Base-by-base conservation (phyloP, 1,140 invertebrate genomes). In the Lepidostoma basale region DNA sequence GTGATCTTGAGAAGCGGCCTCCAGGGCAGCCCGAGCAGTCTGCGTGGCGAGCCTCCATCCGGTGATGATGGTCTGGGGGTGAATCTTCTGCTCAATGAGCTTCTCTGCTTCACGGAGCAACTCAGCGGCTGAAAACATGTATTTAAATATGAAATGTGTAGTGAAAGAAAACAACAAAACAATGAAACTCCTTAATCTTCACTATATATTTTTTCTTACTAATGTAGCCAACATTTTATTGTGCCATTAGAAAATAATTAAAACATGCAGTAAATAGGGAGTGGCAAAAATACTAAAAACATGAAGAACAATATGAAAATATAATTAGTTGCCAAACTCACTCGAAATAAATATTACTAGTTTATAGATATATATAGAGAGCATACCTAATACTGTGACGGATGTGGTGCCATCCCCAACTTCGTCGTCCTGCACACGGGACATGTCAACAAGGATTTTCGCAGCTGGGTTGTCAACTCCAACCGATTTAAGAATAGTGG, bases 371-470 rank as follows among this genome's bases (percentile, higher is more conserved):
- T n/a, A n/a, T n/a, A n/a, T n/a, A n/a, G n/a, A n/a, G n/a, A n/a
- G 12, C 36, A 20, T 83, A 91, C 89, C 89, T 59, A 99, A 83
- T 18, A 99, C 97, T 60, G 97, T 97, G 0, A 99, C 98, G 16
- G 97, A 98, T 30, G 98, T 99, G 39, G 98, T 99, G 25, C 98
- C 98, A 89, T 99, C 98, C 56, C 98, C 98, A 74, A 99, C 98
- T 89, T 99, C 98, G 82, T 98, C 96, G 85, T 99, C 98, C 80
- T 99, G 98, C 6, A 97, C 95, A 84, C 95, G 94, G 2, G 97
- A 97, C 88, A 99, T 98, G 73, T 99, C 96, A 16, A 99, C 96
- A 25, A 99, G 84, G 77, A 99, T 95, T 85, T 99, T 99, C 2
- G 97, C 98, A 26, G 97, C 97, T 52, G 98, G 97, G 84, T 99